Base-by-base conservation (phyloP, 2,797 vertebrate species). In the Sebastes goodei region DNA sequence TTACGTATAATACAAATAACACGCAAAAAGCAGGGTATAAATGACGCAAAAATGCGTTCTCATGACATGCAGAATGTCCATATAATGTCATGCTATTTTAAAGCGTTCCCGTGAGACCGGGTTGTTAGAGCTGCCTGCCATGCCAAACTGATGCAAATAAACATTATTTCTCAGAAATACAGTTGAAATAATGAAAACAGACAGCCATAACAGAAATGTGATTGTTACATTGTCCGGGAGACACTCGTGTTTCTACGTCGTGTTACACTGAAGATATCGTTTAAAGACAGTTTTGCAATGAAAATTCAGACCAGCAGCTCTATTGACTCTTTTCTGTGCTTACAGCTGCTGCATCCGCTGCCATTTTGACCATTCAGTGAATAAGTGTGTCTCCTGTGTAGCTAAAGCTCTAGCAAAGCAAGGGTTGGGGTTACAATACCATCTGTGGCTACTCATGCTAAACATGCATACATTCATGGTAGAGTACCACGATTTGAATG, bases 381-480 rank as follows among this genome's bases (percentile, higher is more conserved):
- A 49, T n/a, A 20, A 52, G 49, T 46, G 42, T 46, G 42, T 46
- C 42, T 46, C 42, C 33, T 20, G 59, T 74, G 59, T 25, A 21
- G 57, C 35, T 30, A 66, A 71, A 81, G 38, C 53, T 76, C 64
- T 9, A 29, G 15, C 62, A 33, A 68, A 85, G 56, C 57, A 38
- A 4, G 25, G 23, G 9, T 57, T 60, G 23, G 33, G 46, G 33
- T 63, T 23, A 27, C 25, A 35, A 38, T 59, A 35, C 70, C 21
- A 1, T 60, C 2, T 6, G 52, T 30, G 55, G 49, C 55, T 42
- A 11, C 69, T 10, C 9, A 0, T 33, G 52, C 70, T 71, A 25
- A 66, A 67, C 74, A 63, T 23, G 25, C 35, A 78, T n/a, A 49
- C 70, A 35, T 80, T 76, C 78, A 73, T 11, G 23, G 57, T 70